A percentile compares a stretch with the other conserved stretches of the same genome.
phyloP scores from a whole-genome alignment of 2,113 vertebrate genomes.

The Oxyura jamaicensis region DNA sequence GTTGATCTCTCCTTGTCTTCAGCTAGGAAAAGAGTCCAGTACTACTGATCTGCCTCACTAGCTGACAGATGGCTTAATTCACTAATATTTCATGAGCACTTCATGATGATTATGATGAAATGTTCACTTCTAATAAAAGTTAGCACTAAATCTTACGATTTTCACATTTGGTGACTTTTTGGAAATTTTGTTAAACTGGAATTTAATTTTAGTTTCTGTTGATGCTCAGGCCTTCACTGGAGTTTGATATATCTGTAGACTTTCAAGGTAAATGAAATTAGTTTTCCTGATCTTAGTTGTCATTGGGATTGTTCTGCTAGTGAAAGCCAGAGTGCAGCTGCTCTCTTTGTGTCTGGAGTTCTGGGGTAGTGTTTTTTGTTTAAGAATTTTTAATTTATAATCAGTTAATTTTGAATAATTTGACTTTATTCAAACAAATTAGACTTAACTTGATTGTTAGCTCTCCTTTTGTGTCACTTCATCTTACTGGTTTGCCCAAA shows the following conservation, averaged over 20 bases:
- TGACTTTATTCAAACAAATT: not conserved
- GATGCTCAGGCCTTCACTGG: rapidly evolving
- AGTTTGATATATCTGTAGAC: not conserved
- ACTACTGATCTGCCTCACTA: not conserved
- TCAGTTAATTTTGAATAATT: not conserved
- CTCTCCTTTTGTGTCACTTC: not conserved
- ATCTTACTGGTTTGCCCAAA: not conserved
- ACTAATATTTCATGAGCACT: not conserved
- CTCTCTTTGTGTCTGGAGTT: not conserved
- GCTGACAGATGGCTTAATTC: not conserved
- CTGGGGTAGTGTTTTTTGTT: not conserved
- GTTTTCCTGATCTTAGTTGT: not conserved
- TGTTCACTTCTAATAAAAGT: not conserved
- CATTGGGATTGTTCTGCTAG: not conserved
- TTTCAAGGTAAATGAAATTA: not conserved
- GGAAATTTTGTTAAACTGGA: not conserved
- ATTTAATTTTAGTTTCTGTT: not conserved
- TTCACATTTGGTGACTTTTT: not conserved
- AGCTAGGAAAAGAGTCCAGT: not conserved
- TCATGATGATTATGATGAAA: not conserved
- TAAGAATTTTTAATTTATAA: not conserved
- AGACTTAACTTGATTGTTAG: not conserved
- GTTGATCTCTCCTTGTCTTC: not conserved
- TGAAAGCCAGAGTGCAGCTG: not conserved
- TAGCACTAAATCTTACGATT: not conserved